A percentile compares a stretch with the other conserved stretches of the same genome.
Evolutionary conservation across 2,113 vertebrate genomes (phyloP).

Genomic region (human): DNA sequence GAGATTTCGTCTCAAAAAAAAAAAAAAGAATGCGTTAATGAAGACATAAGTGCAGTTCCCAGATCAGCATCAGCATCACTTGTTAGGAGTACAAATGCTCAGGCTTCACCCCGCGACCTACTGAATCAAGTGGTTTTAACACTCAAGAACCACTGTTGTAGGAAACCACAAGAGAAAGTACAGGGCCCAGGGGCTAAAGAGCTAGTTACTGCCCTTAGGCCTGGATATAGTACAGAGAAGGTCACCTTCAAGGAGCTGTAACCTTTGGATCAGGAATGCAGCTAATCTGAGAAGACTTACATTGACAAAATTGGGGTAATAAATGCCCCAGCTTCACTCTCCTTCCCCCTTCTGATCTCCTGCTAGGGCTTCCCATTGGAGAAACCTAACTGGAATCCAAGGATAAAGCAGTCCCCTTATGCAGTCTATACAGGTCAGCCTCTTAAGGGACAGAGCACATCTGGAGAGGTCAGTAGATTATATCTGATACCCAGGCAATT

Average conservation of each 20-base stretch:
- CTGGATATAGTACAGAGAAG: neutral
- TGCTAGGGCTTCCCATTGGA: neutral
- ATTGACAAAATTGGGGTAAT: neutral
- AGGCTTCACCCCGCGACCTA: neutral
- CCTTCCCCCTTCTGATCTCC: neutral
- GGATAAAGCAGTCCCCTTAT: neutral
- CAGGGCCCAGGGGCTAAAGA: neutral
- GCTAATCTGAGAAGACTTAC: neutral
- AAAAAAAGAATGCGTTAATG: neutral
- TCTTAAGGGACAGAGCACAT: neutral
- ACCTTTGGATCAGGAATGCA: neutral
- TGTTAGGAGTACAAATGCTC: neutral
- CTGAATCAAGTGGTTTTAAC: neutral
- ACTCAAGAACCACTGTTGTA: neutral
- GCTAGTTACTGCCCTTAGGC: neutral
- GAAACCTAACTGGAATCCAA: neutral
- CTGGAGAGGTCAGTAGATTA: neutral
- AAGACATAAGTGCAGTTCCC: neutral
- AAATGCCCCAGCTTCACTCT: neutral
- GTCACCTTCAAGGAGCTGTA: neutral
- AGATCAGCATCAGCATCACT: neutral
- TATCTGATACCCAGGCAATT: neutral
- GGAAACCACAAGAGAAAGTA: neutral
- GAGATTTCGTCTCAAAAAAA: no score
- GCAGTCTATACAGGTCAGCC: neutral